Evolutionary conservation across 2,888 invertebrate genomes (phyloP).

Genomic region (Lydus trimaculatus): DNA sequence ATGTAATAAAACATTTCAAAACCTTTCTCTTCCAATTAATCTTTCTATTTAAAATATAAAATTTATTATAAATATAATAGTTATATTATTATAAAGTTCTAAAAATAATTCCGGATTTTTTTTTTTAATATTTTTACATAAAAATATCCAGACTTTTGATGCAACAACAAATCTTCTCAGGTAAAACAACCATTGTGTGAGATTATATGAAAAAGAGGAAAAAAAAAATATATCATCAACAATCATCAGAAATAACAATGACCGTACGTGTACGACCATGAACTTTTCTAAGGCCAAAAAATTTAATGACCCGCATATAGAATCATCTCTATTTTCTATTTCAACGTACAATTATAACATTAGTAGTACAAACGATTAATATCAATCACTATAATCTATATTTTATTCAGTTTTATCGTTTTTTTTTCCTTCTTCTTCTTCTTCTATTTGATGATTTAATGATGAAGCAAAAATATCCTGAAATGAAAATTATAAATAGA

Average conservation of each 20-base stretch:
- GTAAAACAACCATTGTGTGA: background rate
- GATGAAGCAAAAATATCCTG: too few species aligned
- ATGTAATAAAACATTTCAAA: background rate
- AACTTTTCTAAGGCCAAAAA: conserved; percentile 20
- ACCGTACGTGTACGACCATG: conserved; percentile 27
- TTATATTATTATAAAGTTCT: too few species aligned
- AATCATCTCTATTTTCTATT: conserved; percentile 8
- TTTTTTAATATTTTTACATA: too few species aligned
- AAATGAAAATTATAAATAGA: background rate
- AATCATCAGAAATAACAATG: conserved; percentile 24
- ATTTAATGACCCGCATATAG: conserved; percentile 32
- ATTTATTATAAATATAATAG: too few species aligned
- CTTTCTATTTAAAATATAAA: background rate
- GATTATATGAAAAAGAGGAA: background rate
- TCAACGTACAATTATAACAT: background rate
- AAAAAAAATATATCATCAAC: background rate
- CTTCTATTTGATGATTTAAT: too few species aligned
- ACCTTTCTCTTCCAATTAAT: background rate
- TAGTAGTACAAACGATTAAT: background rate
- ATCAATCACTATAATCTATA: background rate
- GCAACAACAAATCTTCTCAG: too few species aligned
- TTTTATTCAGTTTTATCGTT: background rate
- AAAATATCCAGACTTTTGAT: too few species aligned
- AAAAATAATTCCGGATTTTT: too few species aligned
- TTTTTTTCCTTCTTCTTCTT: too few species aligned